Evolutionary conservation across 2,113 vertebrate genomes (phyloP), one percentile per base, ranked within the genome.

Genomic region (Engystomops pustulosus): DNA sequence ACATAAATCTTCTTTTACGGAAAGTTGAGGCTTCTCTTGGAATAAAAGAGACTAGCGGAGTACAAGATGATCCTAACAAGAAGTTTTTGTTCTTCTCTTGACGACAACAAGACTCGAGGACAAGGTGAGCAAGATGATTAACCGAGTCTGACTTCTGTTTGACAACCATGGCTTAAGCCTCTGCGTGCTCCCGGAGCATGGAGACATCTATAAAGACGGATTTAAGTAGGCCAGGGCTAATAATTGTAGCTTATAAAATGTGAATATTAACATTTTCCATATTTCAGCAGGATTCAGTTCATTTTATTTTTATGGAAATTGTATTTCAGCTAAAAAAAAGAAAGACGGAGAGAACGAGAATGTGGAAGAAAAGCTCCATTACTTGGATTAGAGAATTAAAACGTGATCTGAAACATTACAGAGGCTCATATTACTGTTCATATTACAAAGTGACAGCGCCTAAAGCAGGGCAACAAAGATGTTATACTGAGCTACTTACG

Each of bases 161-260:
- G 79, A 81, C 79, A 81, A 70, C 45, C 65, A 18, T 70, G 65
- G 25, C 79, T 70, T 67, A 27, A 36, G 77, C 67, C 49, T 4
- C 32, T 27, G 51, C 45, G 23, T 34, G 41, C 20, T 67, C 38
- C 41, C 25, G 60, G 17, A 65, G 9, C 53, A 6, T 45, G 3
- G 36, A 65, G 41, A 5, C 5, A 8, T 65, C 23, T n/a, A 36
- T 44, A 36, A 38, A 62, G 53, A 62, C 27, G 36, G 34, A 62
- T 27, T 44, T 58, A 79, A 45, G 38, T 47, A 65, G 36, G 41
- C 23, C 55, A 65, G 8, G 55, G 55, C 49, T 77, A 77, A 58
- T 77, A 77, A 77, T 38, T 77, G 49, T 58, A 77, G 74, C 74
- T 58, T 77, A 23, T 77, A 53, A 77, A 55, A 77, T 77, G 45